These are phyloP conservation scores for Melanocharis versteri DNA, from an alignment of 2,113 vertebrate species.

Conservation along the genomic window DNA sequence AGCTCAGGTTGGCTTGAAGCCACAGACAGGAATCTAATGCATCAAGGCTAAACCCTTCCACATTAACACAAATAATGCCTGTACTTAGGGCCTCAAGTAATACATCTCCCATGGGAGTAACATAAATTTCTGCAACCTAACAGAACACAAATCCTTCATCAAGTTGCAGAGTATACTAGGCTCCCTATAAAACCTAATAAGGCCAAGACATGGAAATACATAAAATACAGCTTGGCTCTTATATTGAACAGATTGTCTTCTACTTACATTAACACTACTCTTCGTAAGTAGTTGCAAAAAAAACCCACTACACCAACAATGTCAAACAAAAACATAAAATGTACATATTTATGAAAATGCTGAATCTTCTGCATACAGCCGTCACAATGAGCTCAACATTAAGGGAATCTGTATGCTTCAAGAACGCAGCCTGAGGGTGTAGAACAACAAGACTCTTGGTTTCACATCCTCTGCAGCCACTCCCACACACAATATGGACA, in stretches of 20 bases:
- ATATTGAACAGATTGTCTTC: neutral
- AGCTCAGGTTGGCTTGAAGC: neutral
- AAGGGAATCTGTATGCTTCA: neutral
- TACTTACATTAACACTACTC: neutral
- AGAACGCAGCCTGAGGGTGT: neutral
- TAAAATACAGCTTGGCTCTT: neutral
- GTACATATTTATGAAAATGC: neutral
- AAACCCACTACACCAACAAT: neutral
- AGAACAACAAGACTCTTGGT: neutral
- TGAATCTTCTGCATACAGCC: neutral
- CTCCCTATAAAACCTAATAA: neutral
- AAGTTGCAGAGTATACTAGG: neutral
- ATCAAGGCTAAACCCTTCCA: neutral
- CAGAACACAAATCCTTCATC: neutral
- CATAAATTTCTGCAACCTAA: neutral
- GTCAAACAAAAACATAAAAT: neutral
- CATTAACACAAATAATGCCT: neutral
- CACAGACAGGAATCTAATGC: neutral
- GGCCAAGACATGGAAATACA: neutral
- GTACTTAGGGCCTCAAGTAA: neutral
- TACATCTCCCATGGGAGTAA: neutral
- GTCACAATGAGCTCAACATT: neutral
- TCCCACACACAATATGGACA: neutral
- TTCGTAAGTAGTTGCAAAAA: neutral
- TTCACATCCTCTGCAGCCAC: neutral